Evolutionary conservation across 1,140 invertebrate genomes (phyloP), one percentile per base, ranked within the genome.

Genomic region (Sminthurides bifidus): DNA sequence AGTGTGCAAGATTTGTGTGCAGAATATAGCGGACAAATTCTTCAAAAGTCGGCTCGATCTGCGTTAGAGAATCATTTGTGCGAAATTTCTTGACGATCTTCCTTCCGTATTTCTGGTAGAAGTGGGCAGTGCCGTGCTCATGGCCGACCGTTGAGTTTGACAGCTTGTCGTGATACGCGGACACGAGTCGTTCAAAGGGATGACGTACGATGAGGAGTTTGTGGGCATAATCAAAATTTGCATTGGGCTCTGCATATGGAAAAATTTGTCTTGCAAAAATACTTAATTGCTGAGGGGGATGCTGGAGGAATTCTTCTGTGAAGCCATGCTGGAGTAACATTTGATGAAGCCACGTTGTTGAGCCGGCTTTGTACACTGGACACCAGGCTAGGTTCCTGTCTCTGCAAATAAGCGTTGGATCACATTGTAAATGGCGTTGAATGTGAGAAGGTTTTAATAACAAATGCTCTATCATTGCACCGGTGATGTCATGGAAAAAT

Each of bases 101-200:
- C n/a, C 68, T 55, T 0, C 79, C 78, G 60, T 77, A 81, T 58
- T 74, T 73, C 30, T 72, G 66, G 61, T 78, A 75, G 66, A 79
- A 81, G 65, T 80, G 77, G 33, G 72, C 66, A 17, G 72, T 73
- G 10, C 74, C 75, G 44, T 76, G 74, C 56, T 75, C 71, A 24
- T 66, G 62, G n/a, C 58, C 61, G 59, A 14, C 66, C 1, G 73
- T 71, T 26, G 67, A 66, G 43, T 77, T 72, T 60, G 76, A 73
- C 46, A 82, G 71, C 68, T 83, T 83, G 61, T 81, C 80, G 61
- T 78, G 68, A 58, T 78, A 83, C 0, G 80, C 78, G 14, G 78
- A 81, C 6, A 81, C 60, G 0, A 83, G 60, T 49, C 81, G 69
- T 64, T 82, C 78, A 57, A 82, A 76, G 3, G 81, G 81, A 68